These are phyloP conservation scores for Malaclemys terrapin DNA, from an alignment of 2,113 vertebrate species.

Conservation along the genomic window DNA sequence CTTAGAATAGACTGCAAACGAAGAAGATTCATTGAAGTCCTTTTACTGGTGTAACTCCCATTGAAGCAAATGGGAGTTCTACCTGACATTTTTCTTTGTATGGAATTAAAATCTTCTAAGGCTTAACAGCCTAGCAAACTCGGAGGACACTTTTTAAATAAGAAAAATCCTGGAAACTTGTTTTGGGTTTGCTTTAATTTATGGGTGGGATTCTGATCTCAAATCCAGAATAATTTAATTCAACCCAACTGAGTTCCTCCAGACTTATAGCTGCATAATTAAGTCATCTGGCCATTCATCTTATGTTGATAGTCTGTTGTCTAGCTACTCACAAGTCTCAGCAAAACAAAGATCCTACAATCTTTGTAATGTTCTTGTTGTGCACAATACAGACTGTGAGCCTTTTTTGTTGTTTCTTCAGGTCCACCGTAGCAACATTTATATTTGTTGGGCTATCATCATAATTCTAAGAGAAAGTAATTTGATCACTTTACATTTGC, in stretches of 20 bases:
- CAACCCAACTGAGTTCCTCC: not conserved
- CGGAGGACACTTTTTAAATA: not conserved
- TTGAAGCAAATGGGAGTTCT: accelerated
- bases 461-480: not conserved
- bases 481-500: not conserved
- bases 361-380: not conserved
- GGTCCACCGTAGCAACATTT: not conserved
- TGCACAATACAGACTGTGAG: not conserved
- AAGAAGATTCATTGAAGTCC: not conserved
- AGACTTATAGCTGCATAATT: accelerated
- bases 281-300: not conserved
- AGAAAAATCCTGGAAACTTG: accelerated
- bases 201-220: not conserved
- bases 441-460: not conserved
- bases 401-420: not conserved
- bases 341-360: not conserved
- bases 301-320: not conserved
- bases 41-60: not conserved
- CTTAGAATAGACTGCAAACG: not conserved
- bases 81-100: not conserved
- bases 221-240: not conserved
- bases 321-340: not conserved
- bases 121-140: not conserved
- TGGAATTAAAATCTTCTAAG: not conserved
- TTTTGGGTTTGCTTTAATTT: not conserved